Base-by-base conservation (phyloP, 2,113 vertebrate species). In the Parotia lawesii region DNA sequence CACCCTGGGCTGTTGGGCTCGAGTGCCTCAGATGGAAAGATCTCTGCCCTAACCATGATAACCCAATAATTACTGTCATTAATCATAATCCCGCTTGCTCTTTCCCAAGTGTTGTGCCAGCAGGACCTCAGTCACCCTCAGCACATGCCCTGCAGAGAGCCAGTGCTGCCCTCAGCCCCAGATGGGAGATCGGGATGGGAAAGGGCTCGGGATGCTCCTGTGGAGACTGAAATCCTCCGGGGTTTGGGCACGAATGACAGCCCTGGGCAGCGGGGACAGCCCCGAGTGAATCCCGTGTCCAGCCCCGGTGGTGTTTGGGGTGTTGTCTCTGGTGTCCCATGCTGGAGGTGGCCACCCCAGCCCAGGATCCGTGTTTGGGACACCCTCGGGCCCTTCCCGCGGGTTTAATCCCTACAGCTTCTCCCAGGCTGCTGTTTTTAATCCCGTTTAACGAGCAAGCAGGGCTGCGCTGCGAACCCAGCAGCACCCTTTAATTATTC, bases 401-500 rank as follows among this genome's bases (percentile, higher is more conserved):
- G 37, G 3, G 0, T 62, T 95, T 61, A 20, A 81, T 57, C 80
- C 89, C 80, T 1, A 16, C 69, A 69, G 60, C 11, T 87, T 51
- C 82, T 89, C 82, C 64, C 61, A 28, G 74, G 50, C 74, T 7
- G 0, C 37, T 35, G 33, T 2, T 61, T 76, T 14, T 5, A 23
- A 93, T 73, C 90, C 23, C 25, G 35, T n/a, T 71, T 87, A 81
- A 92, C 21, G 83, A 93, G 58, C 51, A 16, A 38, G 38, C 10
- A 12, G 0, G 27, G 66, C 29, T 0, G 33, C 0, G 4, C 56
- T 71, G 66, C 3, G 42, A 86, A 11, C 9, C 37, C 74, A 9
- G 87, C 18, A 0, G 90, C 37, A 25, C n/a, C 92, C 92, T 90
- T 47, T 86, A 77, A 89, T 94, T 58, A 85, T 18, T 54, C 16